phyloP scores from a whole-genome alignment of 2,888 invertebrate species.

The Zelleria hepariella region DNA sequence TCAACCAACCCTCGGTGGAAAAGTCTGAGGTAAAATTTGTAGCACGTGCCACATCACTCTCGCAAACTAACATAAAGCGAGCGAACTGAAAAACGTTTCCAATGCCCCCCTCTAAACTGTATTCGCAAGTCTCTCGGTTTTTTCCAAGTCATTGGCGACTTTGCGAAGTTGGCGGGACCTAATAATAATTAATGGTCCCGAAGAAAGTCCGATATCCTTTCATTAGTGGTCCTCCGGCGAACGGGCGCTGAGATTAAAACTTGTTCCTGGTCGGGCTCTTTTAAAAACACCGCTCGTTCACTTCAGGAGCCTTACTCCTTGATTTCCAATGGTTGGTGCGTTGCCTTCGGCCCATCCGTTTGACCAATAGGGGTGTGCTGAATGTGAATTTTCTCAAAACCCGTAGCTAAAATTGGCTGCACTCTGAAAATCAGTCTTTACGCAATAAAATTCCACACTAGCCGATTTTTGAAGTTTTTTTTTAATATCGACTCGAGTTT shows the following conservation, averaged over 20 bases:
- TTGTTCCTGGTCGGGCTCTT: constrained; percentile 27
- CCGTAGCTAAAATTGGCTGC: no score
- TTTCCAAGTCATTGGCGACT: constrained; percentile 60
- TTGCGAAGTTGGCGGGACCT: constrained; percentile 50
- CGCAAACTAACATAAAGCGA: background rate
- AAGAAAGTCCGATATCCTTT: constrained; percentile 69
- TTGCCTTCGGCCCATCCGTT: no score
- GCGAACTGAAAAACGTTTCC: constrained; percentile 18
- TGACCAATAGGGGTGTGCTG: no score
- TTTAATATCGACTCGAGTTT: no score
- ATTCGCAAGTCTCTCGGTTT: constrained; percentile 54
- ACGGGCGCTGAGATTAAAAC: constrained; percentile 60
- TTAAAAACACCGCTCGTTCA: background rate
- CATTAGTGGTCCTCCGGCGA: constrained; percentile 52
- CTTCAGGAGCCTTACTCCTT: background rate
- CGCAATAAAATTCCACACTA: no score
- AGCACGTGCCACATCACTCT: no score
- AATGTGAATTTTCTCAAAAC: no score
- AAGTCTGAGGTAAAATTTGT: no score
- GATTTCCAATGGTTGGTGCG: background rate
- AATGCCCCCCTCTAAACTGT: constrained; percentile 39
- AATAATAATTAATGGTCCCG: constrained; percentile 68
- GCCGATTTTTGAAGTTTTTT: no score
- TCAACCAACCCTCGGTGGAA: no score
- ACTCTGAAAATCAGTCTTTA: no score